These are phyloP conservation scores for Dryas iulia DNA, from an alignment of 1,140 invertebrate genomes.

Conservation along the genomic window DNA sequence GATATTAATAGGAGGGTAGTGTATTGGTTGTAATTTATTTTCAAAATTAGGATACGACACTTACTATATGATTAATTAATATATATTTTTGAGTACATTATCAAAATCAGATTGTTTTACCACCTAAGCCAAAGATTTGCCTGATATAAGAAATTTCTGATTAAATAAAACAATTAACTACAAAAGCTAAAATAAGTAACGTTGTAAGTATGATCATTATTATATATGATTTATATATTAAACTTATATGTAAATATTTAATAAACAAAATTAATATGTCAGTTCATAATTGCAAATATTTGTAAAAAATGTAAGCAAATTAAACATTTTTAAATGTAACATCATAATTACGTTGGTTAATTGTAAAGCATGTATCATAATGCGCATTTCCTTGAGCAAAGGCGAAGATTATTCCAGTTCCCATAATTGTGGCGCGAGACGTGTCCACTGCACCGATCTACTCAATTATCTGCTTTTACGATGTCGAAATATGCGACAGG, in stretches of 20 bases:
- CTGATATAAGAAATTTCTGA: background rate
- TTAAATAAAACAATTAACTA: background rate
- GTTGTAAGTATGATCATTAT: background rate
- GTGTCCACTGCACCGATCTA: constrained; percentile 45
- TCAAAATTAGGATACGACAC: too few species aligned
- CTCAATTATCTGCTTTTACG: background rate
- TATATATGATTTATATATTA: too few species aligned
- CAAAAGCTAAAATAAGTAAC: background rate
- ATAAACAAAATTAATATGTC: background rate
- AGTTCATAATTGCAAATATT: background rate
- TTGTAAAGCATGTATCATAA: constrained; percentile 31
- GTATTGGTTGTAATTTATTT: too few species aligned
- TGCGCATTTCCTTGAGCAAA: constrained; percentile 38
- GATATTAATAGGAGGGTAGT: background rate
- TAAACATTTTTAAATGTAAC: background rate
- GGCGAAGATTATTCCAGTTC: constrained; percentile 51
- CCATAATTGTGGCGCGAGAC: constrained; percentile 37
- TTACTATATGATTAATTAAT: too few species aligned
- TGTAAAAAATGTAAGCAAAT: background rate
- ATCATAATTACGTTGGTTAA: background rate
- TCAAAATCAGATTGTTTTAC: too few species aligned
- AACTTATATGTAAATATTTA: background rate
- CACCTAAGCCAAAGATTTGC: too few species aligned
- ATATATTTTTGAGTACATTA: too few species aligned
- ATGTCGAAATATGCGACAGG: background rate